Base-by-base conservation (phyloP, 35 echinoderm and acorn worm genomes). In the Ophioderma brevispina region DNA sequence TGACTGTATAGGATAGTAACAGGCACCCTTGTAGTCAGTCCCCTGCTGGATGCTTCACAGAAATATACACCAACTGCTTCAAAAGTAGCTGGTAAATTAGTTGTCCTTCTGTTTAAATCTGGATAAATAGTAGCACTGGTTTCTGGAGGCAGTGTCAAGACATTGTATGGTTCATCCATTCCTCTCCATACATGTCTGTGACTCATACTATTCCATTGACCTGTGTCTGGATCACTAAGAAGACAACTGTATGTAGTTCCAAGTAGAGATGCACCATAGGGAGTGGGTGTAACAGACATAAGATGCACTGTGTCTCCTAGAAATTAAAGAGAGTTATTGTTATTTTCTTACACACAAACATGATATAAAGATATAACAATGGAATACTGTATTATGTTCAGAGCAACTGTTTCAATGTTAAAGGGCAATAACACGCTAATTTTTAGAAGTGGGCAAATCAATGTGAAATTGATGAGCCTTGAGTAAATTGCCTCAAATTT, bases 1-100 rank as follows among this genome's bases (percentile, higher is more conserved):
- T 32, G 0, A 0, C 1, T 11, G 14, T 11, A 13, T 31, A 59
- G 2, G 36, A 85, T 85, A 34, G 35, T 63, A 19, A 49, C 56
- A 56, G 50, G 56, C 17, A 85, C 82, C 52, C 82, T 85, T 32
- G 82, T 85, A 36, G 46, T 56, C 49, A 85, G 30, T 36, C 30
- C 50, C 64, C 21, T 63, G 18, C 38, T 85, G 42, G 82, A 34
- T 56, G 43, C 82, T 56, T 85, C 82, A 56, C 82, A 85, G 35
- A 63, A 85, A 38, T 59, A 85, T 33, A 85, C 31, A 49, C 82
- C 82, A 46, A 43, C 49, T 25, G 81, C 15, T n/a, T 82, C 81
- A 82, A 14, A 18, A 43, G 15, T 82, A 39, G 34, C 17, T 31
- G 33, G 15, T 4, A 36, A 39, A 28, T 41, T 30, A 17, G 23